phyloP scores from a whole-genome alignment of 2,113 vertebrate species.

The Suricata suricatta region DNA sequence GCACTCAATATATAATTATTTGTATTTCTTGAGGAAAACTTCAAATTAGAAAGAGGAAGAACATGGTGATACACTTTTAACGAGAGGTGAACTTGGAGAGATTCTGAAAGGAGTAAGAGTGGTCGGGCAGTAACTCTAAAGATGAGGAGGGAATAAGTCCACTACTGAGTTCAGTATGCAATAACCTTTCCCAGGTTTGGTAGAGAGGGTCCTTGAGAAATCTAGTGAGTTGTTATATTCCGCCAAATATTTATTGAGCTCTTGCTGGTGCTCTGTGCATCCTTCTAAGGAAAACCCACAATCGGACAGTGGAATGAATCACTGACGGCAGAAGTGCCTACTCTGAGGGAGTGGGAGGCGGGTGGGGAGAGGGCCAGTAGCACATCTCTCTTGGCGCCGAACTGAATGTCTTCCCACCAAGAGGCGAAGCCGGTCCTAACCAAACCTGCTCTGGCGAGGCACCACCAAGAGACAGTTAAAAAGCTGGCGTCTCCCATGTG shows the following conservation, averaged over 20 bases:
- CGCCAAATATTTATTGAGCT: neutral
- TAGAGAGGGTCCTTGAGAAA: neutral
- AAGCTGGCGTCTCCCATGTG: neutral
- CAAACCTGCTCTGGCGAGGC: neutral
- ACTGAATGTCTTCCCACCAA: neutral
- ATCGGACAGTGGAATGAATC: neutral
- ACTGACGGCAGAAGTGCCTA: neutral
- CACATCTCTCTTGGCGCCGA: fast-evolving
- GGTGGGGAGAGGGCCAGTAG: neutral
- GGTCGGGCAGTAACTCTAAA: neutral
- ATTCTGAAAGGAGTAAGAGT: neutral
- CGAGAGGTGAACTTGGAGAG: neutral
- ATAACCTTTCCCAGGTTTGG: neutral
- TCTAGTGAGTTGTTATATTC: neutral
- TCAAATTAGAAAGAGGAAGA: neutral
- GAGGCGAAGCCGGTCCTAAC: neutral
- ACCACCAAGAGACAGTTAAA: neutral
- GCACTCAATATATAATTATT: neutral
- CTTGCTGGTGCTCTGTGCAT: neutral
- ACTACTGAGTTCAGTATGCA: neutral
- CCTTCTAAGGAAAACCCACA: neutral
- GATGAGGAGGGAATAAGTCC: neutral
- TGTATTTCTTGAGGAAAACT: constrained; percentile 16
- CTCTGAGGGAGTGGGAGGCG: neutral
- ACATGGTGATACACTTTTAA: neutral